phyloP scores from a whole-genome alignment of 2,888 invertebrate genomes.

The Drosophila paracracens region DNA sequence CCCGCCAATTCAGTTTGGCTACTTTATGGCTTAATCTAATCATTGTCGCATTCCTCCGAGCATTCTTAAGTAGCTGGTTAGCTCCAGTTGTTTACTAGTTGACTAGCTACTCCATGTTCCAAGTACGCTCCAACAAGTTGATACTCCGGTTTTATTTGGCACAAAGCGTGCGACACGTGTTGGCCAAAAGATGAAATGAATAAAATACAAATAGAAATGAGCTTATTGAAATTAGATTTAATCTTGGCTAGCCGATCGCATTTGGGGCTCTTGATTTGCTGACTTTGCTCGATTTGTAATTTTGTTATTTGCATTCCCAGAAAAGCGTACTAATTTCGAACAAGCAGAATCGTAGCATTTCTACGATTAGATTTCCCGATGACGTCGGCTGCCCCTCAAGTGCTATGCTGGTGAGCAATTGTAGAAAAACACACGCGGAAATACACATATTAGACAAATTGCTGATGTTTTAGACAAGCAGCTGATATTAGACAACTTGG shows the following conservation, averaged over 20 bases:
- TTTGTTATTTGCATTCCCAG: conserved; percentile 27
- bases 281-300: not conserved
- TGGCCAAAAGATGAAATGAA: conserved; percentile 27
- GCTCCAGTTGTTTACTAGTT: not conserved
- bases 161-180: conserved; percentile 66
- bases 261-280: conserved; percentile 9
- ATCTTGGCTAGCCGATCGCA: conserved; percentile 35
- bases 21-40: conserved; percentile 62
- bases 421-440: conserved; percentile 3
- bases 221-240: conserved; percentile 39
- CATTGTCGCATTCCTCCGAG: conserved; percentile 56
- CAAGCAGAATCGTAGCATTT: conserved; percentile 6
- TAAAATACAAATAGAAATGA: conserved; percentile 13
- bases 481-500: not conserved
- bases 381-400: conserved; percentile 38
- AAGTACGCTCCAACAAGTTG: conserved; percentile 55
- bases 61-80: conserved; percentile 50
- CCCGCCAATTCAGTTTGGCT: conserved; percentile 40
- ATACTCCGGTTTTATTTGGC: not conserved
- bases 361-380: conserved; percentile 46
- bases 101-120: conserved; percentile 13
- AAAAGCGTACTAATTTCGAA: conserved; percentile 44
- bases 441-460: not conserved
- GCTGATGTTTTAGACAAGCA: too few species aligned
- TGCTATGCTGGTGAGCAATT: conserved; percentile 2